Evolutionary conservation across 2,113 vertebrate genomes (phyloP), one percentile per base, ranked within the genome.

Genomic region (Zapus hudsonius): DNA sequence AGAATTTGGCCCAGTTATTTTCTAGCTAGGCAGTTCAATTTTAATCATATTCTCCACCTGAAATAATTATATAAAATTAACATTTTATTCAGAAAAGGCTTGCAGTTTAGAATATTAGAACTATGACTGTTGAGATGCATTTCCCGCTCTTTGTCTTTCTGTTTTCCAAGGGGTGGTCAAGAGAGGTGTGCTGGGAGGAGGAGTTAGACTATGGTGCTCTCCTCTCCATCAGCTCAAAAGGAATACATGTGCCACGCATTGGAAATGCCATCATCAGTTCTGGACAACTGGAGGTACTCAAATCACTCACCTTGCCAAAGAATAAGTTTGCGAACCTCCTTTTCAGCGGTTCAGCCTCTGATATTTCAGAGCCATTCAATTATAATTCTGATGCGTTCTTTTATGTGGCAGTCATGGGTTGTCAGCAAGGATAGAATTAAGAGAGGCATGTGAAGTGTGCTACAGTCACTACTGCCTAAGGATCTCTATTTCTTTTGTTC

Each of bases 381-480:
- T 97, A 96, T 96, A 96, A 96, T 97, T 96, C 84, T 94, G 95
- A 96, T 96, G 95, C 91, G 94, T 89, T 76, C 95, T 97, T 97
- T 96, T 95, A 96, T 96, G 96, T 97, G 94, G 94, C 96, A 97
- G 92, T 96, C 96, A 96, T 89, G 89, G 92, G 69, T 94, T 96
- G 96, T 97, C 96, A 96, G 92, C 89, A 96, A 97, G 93, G 95
- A 96, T 93, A 96, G 95, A 97, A 97, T 97, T 97, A 96, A 96
- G 95, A 94, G 94, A 95, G 94, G 91, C 94, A 87, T 16, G 36
- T 95, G 95, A 92, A 95, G 86, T 91, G 87, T 82, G 93, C 92
- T 74, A 38, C 19, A 0, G 33, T 0, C 27, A 52, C 87, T 95
- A 89, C 27, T 95, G 95, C 95, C 95, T 96, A 92, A 96, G 93